Conservation (phyloP, 2,797 vertebrate genomes). For the Microctenopoma lineatum region DNA sequence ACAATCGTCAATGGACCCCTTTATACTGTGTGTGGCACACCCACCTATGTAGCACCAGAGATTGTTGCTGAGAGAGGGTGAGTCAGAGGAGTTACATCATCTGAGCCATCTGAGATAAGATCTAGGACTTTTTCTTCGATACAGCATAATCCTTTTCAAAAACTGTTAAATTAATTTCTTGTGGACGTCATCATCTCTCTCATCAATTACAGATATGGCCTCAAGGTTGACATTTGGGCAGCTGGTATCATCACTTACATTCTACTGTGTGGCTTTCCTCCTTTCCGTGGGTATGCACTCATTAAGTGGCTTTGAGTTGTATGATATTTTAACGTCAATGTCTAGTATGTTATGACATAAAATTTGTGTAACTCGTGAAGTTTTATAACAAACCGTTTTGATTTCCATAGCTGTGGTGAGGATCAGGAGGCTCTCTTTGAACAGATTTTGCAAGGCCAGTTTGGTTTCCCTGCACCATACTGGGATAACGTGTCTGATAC, state of each 20-base stretch:
- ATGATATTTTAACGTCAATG: neutral
- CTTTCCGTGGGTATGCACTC: constrained; percentile 91
- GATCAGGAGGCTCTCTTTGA: constrained; percentile 95
- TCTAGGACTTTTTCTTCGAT: neutral
- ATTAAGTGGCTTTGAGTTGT: neutral
- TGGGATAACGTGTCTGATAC: constrained; percentile 95
- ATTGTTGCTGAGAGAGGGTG: constrained; percentile 96
- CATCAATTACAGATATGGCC: constrained; percentile 87
- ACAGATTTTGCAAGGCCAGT: constrained; percentile 92
- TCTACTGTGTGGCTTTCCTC: constrained; percentile 96
- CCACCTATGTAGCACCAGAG: constrained; percentile 98
- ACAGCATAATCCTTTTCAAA: neutral
- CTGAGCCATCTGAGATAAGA: neutral
- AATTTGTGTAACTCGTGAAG: neutral
- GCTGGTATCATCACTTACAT: constrained; percentile 97
- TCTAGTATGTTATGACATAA: neutral
- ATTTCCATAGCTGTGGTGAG: constrained; percentile 84
- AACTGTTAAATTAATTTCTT: neutral
- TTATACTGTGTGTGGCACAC: constrained; percentile 95
- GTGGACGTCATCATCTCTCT: neutral
- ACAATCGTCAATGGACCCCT: constrained; percentile 93
- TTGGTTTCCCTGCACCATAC: constrained; percentile 93
- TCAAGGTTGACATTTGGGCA: constrained; percentile 98
- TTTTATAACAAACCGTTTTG: neutral
- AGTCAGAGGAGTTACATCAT: constrained; percentile 44